Percentiles rank a stretch among this genome's conserved stretches.
Evolutionary conservation across 2,113 vertebrate species (phyloP).

Genomic region (Pogona vitticeps): DNA sequence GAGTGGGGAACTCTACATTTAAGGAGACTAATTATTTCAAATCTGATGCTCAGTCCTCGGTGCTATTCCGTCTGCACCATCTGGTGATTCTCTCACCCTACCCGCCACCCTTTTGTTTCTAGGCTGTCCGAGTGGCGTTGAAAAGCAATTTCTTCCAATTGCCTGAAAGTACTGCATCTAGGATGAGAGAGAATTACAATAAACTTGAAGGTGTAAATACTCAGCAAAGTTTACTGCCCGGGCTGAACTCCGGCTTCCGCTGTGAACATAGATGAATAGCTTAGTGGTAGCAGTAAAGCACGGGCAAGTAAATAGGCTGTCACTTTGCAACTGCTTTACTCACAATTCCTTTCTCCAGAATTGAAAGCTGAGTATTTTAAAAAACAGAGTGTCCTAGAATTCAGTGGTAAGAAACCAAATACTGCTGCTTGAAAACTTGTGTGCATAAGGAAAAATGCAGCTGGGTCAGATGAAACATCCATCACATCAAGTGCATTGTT

Average conservation of each 20-base stretch:
- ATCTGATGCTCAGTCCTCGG: constrained; percentile 10
- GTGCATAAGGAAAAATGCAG: neutral
- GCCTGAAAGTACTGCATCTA: constrained; percentile 23
- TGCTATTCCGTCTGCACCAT: constrained; percentile 18
- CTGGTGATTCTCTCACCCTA: neutral
- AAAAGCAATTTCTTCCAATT: constrained; percentile 48
- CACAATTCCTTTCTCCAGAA: constrained; percentile 56
- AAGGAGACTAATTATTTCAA: constrained; percentile 36
- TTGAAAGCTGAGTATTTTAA: constrained; percentile 39
- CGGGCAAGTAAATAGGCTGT: constrained; percentile 55
- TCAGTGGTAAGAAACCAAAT: neutral
- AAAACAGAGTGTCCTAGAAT: neutral
- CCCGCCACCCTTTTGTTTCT: neutral
- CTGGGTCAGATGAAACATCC: neutral
- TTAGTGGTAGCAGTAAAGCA: constrained; percentile 60
- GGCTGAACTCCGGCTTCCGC: constrained; percentile 38
- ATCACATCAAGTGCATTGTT: neutral
- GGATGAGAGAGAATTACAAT: constrained; percentile 49
- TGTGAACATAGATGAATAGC: constrained; percentile 53
- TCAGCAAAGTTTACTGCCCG: constrained; percentile 24
- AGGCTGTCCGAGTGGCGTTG: constrained; percentile 8
- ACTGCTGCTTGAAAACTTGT: neutral
- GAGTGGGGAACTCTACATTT: constrained; percentile 8
- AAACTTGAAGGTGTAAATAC: constrained; percentile 55
- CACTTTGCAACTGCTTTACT: constrained; percentile 43